phyloP scores from a whole-genome alignment of 2,888 invertebrate genomes.

The Syritta pipiens region DNA sequence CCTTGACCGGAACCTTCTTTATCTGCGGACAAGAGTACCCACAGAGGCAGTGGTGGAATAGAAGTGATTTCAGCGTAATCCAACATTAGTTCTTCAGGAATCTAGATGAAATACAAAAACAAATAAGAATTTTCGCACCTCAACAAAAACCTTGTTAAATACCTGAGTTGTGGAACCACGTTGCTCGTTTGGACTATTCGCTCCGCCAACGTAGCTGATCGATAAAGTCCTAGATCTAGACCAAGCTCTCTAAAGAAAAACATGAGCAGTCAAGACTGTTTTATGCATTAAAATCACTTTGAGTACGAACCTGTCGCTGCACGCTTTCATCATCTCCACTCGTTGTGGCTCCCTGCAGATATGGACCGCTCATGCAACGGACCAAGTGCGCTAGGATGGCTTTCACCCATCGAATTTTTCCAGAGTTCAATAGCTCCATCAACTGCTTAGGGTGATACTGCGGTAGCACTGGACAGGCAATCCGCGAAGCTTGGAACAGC shows the following conservation, averaged over 20 bases:
- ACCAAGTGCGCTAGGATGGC: constrained; percentile 98
- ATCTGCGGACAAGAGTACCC: constrained; percentile 97
- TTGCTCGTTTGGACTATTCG: constrained; percentile 88
- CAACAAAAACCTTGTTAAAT: constrained; percentile 59
- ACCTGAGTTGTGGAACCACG: constrained; percentile 87
- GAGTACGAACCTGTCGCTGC: constrained; percentile 80
- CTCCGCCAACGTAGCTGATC: constrained; percentile 90
- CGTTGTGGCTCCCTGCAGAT: constrained; percentile 79
- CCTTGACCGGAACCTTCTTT: constrained; percentile 84
- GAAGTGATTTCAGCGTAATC: constrained; percentile 98
- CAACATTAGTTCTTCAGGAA: constrained; percentile 91
- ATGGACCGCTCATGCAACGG: constrained; percentile 85
- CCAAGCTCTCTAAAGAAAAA: constrained; percentile 85
- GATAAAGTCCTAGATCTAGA: constrained; percentile 93
- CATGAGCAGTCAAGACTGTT: background rate
- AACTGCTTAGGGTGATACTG: constrained; percentile 99
- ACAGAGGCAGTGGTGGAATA: constrained; percentile 98
- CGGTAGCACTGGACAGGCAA: constrained; percentile 98
- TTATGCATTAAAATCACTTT: background rate
- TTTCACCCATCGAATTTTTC: constrained; percentile 98
- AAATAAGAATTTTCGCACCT: background rate
- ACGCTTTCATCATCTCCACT: constrained; percentile 83
- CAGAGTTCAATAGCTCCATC: constrained; percentile 98
- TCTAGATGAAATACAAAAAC: constrained; percentile 76
- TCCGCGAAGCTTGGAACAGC: constrained; percentile 96